phyloP scores from a whole-genome alignment of 2,797 vertebrate species.

The Pseudochromis fuscus region DNA sequence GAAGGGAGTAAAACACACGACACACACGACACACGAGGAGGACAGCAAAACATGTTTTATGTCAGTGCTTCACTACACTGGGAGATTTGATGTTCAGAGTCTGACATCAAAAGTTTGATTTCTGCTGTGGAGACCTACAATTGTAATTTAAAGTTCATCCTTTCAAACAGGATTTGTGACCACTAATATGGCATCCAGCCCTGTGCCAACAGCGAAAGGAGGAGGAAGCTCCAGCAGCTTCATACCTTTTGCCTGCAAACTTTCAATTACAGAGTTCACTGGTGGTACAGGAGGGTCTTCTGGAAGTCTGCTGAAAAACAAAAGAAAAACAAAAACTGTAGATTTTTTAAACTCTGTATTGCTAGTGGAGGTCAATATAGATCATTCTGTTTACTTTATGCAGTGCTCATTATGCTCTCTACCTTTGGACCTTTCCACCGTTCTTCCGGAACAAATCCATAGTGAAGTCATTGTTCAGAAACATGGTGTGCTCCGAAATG shows the following conservation, averaged over 20 bases:
- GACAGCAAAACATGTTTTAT: background rate
- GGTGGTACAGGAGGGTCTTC: conserved; percentile 34
- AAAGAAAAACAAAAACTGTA: conserved; percentile 13
- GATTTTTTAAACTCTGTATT: background rate
- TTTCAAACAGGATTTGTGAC: too few relatives aligned
- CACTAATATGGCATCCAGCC: too few relatives aligned
- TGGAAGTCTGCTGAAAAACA: conserved; percentile 40
- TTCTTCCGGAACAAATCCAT: conserved; percentile 88
- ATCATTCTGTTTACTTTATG: background rate
- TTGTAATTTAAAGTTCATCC: too few relatives aligned
- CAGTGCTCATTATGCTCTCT: conserved; percentile 13
- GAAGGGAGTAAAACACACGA: conserved; percentile 5
- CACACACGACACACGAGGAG: too few relatives aligned
- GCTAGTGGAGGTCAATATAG: background rate
- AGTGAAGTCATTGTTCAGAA: conserved; percentile 93
- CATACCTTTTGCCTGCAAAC: conserved; percentile 63
- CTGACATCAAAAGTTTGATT: too few relatives aligned
- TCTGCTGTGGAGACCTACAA: too few relatives aligned
- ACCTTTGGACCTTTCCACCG: conserved; percentile 74
- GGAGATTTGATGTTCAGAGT: too few relatives aligned
- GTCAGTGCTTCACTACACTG: background rate
- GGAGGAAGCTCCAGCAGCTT: background rate
- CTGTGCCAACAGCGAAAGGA: too few relatives aligned
- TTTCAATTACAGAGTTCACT: conserved; percentile 36
- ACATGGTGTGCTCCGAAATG: conserved; percentile 88